Evolutionary conservation across 2,797 vertebrate species (phyloP), one percentile per base, ranked within the genome.

Genomic region (Hapalemur alaotrensis): DNA sequence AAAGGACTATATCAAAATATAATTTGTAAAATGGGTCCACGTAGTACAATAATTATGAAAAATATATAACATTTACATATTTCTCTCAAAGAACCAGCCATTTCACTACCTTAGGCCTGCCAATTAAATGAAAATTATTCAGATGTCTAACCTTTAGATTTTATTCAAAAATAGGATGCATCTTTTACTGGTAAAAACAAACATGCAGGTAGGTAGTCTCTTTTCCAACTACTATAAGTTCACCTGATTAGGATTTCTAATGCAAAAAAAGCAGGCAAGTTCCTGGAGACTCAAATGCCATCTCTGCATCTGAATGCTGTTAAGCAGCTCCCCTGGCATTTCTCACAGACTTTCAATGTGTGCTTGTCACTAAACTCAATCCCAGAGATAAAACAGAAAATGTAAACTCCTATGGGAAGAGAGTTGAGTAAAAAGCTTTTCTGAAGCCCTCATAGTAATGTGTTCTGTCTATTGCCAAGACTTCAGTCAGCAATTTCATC

Each of bases 321-420:
- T 98, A 97, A 98, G 98, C 93, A 95, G 97, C 83, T 98, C 98
- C 98, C 98, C 92, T 98, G 98, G 97, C 98, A 98, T 98, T 98
- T 98, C 97, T 96, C 95, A 63, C 76, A 41, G 96, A 93, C 95
- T 98, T 98, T 98, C 98, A 96, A 54, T 93, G 96, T 97, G 93
- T 88, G 87, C 93, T 98, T 98, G 98, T 98, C 98, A 98, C 97
- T 97, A 96, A 97, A 97, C 97, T 98, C 97, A 89, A 97, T 98
- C 95, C 95, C 96, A 97, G 95, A 98, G 97, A 98, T 98, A 98
- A 99, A 98, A 98, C 89, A 98, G 97, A 97, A 98, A 98, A 98
- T 97, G 96, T 91, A 97, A 98, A 98, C 94, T 98, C 98, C 98
- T 97, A 32, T 0, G 91, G 98, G 98, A 89, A 63, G 28, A 41